phyloP scores from a whole-genome alignment of 2,888 invertebrate genomes.

The Caenorhabditis macrosperma region DNA sequence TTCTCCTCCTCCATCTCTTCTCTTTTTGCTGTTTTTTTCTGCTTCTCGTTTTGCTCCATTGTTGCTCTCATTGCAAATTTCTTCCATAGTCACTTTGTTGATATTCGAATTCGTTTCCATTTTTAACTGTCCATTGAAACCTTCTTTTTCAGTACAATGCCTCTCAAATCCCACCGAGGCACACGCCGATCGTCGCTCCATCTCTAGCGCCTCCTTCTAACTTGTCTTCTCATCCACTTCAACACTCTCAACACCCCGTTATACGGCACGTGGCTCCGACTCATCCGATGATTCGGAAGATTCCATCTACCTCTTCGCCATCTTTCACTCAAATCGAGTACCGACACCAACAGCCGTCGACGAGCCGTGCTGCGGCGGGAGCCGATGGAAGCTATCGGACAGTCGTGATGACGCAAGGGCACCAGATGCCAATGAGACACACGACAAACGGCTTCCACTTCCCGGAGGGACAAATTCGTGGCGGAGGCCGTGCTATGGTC shows the following conservation, averaged over 20 bases:
- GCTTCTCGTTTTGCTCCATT: too few relatives aligned
- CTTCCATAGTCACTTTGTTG: too few relatives aligned
- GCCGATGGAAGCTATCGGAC: not conserved
- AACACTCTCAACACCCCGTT: not conserved
- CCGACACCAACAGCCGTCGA: slow-evolving; percentile 13
- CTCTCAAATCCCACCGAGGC: slow-evolving; percentile 11
- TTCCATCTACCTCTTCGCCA: not conserved
- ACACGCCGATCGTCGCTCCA: not conserved
- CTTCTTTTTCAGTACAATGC: slow-evolving; percentile 33
- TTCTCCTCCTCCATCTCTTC: not conserved
- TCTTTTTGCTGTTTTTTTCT: too few relatives aligned
- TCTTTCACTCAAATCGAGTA: slow-evolving; percentile 1
- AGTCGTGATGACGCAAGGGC: not conserved
- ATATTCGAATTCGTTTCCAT: not conserved
- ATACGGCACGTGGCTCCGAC: not conserved
- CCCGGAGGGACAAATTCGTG: slow-evolving; percentile 30
- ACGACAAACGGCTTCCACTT: slow-evolving; percentile 38
- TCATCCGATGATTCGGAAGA: slow-evolving; percentile 1
- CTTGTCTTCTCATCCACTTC: not conserved
- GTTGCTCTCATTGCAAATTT: too few relatives aligned
- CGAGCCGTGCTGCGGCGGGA: not conserved
- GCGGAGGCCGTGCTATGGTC: slow-evolving; percentile 28
- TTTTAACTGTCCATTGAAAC: not conserved
- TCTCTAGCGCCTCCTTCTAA: not conserved
- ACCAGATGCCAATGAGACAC: not conserved